Conservation (phyloP, 2,888 invertebrate species). For the Fragum sueziense region DNA sequence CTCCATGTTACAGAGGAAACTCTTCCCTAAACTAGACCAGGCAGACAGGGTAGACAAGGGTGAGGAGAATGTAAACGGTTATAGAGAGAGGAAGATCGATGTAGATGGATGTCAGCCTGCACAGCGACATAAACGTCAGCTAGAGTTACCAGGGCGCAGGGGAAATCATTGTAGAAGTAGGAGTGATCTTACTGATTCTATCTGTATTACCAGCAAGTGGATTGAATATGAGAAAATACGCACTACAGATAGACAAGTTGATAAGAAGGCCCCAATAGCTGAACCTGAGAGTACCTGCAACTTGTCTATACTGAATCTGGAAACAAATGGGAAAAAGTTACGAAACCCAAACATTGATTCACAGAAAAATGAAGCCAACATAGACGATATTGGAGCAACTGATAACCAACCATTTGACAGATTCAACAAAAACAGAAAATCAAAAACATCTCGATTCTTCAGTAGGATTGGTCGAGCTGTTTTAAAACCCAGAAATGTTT, state of each 20-base stretch:
- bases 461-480: constrained; percentile 73
- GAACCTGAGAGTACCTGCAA: constrained; percentile 72
- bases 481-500: constrained; percentile 67
- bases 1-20: constrained; percentile 50
- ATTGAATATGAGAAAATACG: constrained; percentile 70
- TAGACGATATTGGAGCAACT: constrained; percentile 27
- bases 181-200: constrained; percentile 73
- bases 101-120: constrained; percentile 21
- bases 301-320: constrained; percentile 72
- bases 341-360: constrained; percentile 59
- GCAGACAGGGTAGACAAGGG: no score
- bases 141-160: constrained; percentile 46
- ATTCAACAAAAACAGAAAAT: constrained; percentile 41
- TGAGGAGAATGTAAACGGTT: constrained; percentile 4
- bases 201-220: constrained; percentile 69
- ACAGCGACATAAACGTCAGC: constrained; percentile 25
- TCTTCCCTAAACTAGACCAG: constrained; percentile 44
- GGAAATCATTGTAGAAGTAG: constrained; percentile 61
- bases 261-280: constrained; percentile 67
- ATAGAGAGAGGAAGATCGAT: constrained; percentile 39
- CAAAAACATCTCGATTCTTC: constrained; percentile 70
- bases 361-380: constrained; percentile 15
- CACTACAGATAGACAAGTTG: constrained; percentile 44
- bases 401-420: constrained; percentile 60
- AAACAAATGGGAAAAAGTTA: constrained; percentile 65